A percentile compares a stretch with the other conserved stretches of the same genome.
These are phyloP conservation scores for Chascanopsetta lugubris DNA, from an alignment of 2,113 vertebrate species.

Conservation along the genomic window DNA sequence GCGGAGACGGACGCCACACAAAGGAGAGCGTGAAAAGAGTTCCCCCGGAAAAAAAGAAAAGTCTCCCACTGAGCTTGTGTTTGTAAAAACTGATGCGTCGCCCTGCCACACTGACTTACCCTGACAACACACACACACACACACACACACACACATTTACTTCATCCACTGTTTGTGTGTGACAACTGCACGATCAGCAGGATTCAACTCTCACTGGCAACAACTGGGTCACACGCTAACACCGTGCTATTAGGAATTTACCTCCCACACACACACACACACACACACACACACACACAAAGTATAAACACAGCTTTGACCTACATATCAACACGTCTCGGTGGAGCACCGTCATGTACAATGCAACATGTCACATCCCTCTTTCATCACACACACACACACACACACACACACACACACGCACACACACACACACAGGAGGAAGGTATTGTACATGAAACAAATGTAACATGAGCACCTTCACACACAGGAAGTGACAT, in stretches of 20 bases:
- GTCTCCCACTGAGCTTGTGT: conserved; percentile 12
- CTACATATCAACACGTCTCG: conserved; percentile 42
- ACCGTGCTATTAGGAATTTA: conserved; percentile 12
- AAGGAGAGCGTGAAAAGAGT: conserved; percentile 16
- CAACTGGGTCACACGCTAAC: conserved; percentile 53
- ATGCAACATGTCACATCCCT: conserved; percentile 24
- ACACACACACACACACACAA: conserved; percentile 4
- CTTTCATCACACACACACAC: conserved; percentile 1
- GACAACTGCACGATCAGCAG: conserved; percentile 45
- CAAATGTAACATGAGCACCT: conserved; percentile 19
- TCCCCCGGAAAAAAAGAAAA: conserved; percentile 1
- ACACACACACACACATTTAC: conserved; percentile 1
- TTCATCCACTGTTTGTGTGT: conserved; percentile 3
- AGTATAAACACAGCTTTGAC: conserved; percentile 42
- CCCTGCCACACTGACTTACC: conserved; percentile 37
- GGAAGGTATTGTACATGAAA: not conserved
- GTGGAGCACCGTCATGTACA: conserved; percentile 9
- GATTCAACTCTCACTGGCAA: conserved; percentile 59
- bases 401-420: conserved; percentile 9
- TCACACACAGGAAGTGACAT: conserved; percentile 47
- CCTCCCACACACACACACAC: conserved; percentile 12
- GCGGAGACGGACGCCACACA: not conserved
- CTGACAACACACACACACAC: conserved; percentile 17
- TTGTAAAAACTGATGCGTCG: conserved; percentile 15
- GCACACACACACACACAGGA: not conserved